Evolutionary conservation across 2,888 invertebrate species (phyloP).

Genomic region (Mythimna ferrago): DNA sequence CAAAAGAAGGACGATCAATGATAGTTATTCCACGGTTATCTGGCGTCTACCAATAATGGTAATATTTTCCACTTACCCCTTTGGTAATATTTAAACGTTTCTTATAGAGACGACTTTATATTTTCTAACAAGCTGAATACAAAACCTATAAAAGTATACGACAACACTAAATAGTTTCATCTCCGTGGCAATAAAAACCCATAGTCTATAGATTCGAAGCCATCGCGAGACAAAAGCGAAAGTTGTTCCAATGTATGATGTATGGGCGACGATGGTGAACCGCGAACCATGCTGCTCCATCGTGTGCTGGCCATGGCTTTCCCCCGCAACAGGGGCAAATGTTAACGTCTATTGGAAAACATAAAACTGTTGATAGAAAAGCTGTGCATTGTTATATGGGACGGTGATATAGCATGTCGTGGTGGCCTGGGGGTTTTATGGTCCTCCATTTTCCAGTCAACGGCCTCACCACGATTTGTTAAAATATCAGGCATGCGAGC

Average conservation of each 20-base stretch:
- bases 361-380: neutral
- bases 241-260: slow-evolving; percentile 41
- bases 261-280: slow-evolving; percentile 27
- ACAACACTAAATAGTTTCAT: neutral
- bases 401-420: neutral
- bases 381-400: slow-evolving; percentile 3
- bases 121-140: neutral
- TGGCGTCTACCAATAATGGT: no score
- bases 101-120: neutral
- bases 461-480: no score
- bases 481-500: no score
- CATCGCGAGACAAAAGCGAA: slow-evolving; percentile 54
- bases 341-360: slow-evolving; percentile 13
- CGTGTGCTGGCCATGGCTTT: slow-evolving; percentile 16
- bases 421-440: no score
- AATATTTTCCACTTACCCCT: no score
- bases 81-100: no score
- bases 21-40: no score
- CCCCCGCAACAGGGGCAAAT: slow-evolving; percentile 18
- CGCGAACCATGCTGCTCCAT: slow-evolving; percentile 20
- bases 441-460: neutral
- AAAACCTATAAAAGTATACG: neutral
- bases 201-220: neutral
- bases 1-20: no score
- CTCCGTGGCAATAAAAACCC: slow-evolving; percentile 21